Evolutionary conservation across 1,140 invertebrate genomes (phyloP), one percentile per base, ranked within the genome.

Genomic region (Papilio xuthus): DNA sequence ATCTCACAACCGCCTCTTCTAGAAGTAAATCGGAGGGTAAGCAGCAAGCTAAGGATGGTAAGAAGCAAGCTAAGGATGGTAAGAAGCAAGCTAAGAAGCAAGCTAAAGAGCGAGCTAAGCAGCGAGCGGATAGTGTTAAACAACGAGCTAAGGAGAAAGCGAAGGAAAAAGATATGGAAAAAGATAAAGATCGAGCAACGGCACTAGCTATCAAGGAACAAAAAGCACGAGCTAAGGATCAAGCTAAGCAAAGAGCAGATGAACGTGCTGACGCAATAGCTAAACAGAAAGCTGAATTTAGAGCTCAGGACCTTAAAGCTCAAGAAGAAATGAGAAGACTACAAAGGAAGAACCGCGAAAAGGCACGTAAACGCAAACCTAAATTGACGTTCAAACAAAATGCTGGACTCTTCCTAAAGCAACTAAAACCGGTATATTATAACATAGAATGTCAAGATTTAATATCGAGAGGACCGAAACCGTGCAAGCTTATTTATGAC

Each of bases 401-500:
- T 13, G n/a, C n/a, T 28, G 6, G 10, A 32, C 23, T 28, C 13
- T 6, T 67, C 4, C 1, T 67, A 0, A 15, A 67, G 10, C 23
- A 28, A 28, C 26, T 67, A 6, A 67, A 28, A 28, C 60, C 60
- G 6, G 9, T 0, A 4, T 18, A 13, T 0, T 67, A 67, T 18
- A 67, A 13, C 12, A 32, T 28, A 7, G 23, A 32, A 10, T 53
- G 70, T 42, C 20, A 78, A 18, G 44, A 47, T 20, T 75, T 78
- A 23, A 44, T 78, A 56, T 15, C 1, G 13, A 78, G 69, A 69
- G 23, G 44, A 12, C 44, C 28, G 15, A 80, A 53, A 50, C 79
- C 79, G 15, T 76, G 77, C 28, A 71, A 37, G 60, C 44, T 63
- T 73, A 78, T 81, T 7, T 60, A 81, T 26, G 78, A 81, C 28